Conservation (phyloP, 2,113 vertebrate species). For the Syngnathus typhle region DNA sequence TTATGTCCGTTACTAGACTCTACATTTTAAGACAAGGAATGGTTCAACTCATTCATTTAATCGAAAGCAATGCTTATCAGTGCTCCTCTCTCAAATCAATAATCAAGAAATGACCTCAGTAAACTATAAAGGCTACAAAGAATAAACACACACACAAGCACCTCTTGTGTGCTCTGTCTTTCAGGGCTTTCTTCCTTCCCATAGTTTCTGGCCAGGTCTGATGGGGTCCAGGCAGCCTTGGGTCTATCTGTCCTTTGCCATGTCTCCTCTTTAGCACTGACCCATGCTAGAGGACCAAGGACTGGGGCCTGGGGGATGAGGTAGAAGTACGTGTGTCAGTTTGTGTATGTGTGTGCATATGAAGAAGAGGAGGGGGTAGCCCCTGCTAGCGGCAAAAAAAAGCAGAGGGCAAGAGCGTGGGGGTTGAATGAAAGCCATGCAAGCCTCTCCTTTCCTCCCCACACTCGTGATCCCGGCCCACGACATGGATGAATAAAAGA, state of each 20-base stretch:
- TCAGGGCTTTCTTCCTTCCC: background rate
- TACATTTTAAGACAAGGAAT: constrained; percentile 14
- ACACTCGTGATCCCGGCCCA: constrained; percentile 61
- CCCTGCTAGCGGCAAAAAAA: constrained; percentile 47
- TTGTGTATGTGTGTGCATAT: constrained; percentile 15
- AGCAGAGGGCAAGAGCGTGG: constrained; percentile 55
- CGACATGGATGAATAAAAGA: constrained; percentile 72
- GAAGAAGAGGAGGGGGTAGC: constrained; percentile 12
- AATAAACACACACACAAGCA: background rate
- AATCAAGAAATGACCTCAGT: background rate
- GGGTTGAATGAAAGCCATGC: constrained; percentile 57
- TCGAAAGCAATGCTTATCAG: background rate
- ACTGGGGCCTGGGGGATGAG: constrained; percentile 40
- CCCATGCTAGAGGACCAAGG: constrained; percentile 62
- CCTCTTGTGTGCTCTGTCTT: background rate
- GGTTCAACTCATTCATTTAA: background rate
- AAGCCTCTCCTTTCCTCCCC: constrained; percentile 47
- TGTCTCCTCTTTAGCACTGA: constrained; percentile 68
- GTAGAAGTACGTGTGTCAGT: constrained; percentile 21
- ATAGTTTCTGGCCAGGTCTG: constrained; percentile 33
- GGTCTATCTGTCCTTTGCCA: constrained; percentile 62
- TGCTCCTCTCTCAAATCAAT: background rate
- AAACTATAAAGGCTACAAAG: background rate
- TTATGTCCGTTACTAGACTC: constrained; percentile 26
- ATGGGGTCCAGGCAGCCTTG: constrained; percentile 49